Evolutionary conservation across 2,797 vertebrate species (phyloP).

Genomic region (Microchirus variegatus): DNA sequence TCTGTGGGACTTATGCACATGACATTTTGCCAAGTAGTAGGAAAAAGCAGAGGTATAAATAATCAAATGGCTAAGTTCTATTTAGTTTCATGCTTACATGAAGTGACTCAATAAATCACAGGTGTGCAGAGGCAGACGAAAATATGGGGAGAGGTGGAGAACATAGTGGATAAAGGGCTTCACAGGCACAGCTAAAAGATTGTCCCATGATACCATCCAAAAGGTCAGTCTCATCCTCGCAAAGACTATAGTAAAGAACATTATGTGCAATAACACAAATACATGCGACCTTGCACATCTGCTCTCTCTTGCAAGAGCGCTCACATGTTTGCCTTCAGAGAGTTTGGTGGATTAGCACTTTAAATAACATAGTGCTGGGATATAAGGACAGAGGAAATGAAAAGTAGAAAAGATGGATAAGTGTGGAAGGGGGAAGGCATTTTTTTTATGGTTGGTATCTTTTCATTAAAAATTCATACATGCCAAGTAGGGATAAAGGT

Average conservation of each 20-base stretch:
- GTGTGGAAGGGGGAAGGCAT: conserved; percentile 3
- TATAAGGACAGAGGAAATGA: conserved; percentile 17
- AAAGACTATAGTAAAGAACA: conserved; percentile 46
- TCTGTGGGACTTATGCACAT: neutral
- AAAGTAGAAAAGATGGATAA: conserved; percentile 24
- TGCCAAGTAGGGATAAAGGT: conserved; percentile 13
- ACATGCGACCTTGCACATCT: conserved; percentile 8
- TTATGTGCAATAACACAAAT: conserved; percentile 33
- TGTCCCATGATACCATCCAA: conserved; percentile 72
- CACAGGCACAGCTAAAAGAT: conserved; percentile 62
- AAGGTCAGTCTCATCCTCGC: conserved; percentile 72
- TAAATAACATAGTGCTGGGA: conserved; percentile 67
- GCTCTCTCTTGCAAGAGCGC: conserved; percentile 30
- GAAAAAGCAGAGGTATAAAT: too few relatives aligned
- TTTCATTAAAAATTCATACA: conserved; percentile 24
- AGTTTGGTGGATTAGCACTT: conserved; percentile 36
- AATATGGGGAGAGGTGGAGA: conserved; percentile 11
- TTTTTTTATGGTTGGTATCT: conserved; percentile 20
- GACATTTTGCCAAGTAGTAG: too few relatives aligned
- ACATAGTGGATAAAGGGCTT: conserved; percentile 43
- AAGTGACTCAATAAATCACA: neutral
- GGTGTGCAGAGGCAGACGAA: conserved; percentile 20
- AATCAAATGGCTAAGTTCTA: too few relatives aligned
- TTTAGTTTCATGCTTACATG: too few relatives aligned
- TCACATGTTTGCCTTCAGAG: conserved; percentile 44